These are phyloP conservation scores for Rousettus madagascariensis DNA, from an alignment of 2,797 vertebrate species.

Conservation along the genomic window DNA sequence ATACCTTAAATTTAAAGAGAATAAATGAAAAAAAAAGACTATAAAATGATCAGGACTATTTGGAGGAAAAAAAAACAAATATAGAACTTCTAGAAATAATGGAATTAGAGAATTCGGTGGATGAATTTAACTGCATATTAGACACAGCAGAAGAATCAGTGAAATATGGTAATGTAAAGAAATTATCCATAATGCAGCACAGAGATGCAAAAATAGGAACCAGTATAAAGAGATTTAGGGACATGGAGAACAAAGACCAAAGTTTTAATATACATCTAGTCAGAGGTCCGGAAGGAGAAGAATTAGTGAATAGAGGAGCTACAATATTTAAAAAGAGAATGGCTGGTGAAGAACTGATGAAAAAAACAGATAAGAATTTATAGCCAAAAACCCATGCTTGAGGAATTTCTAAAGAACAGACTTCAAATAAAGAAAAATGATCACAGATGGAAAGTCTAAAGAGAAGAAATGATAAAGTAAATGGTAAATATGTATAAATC, in stretches of 20 bases:
- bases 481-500: neutral
- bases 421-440: neutral
- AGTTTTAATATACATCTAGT: neutral
- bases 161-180: neutral
- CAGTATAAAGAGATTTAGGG: neutral
- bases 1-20: neutral
- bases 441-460: neutral
- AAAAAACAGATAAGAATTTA: neutral
- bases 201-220: neutral
- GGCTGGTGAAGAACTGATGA: neutral
- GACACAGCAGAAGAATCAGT: neutral
- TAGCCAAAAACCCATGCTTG: neutral
- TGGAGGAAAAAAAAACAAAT: neutral
- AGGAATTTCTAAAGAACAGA: neutral
- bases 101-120: neutral
- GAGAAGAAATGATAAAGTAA: neutral
- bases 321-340: neutral
- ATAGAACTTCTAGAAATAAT: neutral
- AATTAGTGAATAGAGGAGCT: neutral
- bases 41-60: neutral
- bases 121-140: neutral
- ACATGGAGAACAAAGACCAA: neutral
- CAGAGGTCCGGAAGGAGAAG: neutral
- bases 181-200: neutral
- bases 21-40: neutral